Evolutionary conservation across 2,888 invertebrate genomes (phyloP), one percentile per base, ranked within the genome.

Genomic region (Morpho helenor): DNA sequence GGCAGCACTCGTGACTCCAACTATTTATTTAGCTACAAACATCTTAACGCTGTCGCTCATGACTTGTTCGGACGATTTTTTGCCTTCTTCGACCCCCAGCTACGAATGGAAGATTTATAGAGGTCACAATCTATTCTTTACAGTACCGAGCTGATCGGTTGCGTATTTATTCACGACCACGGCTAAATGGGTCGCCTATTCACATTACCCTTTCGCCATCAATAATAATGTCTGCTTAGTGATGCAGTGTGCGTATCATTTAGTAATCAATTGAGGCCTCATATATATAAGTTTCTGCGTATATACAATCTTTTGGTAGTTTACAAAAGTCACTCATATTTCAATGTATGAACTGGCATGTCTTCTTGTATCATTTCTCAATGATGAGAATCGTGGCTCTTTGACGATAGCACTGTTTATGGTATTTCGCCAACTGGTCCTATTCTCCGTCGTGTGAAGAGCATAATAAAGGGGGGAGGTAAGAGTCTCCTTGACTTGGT

Each of bases 71-170:
- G 46, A 60, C 51, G 51, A 46, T 46, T 67, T 69, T 69, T 72
- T 72, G 74, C 72, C 73, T 75, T 69, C 68, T 71, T 72, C 75
- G 79, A 79, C 74, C 79, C 74, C 71, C 61, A 69, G 66, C 69
- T 74, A 75, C 75, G 75, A 77, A 80, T 72, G 70, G 68, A 74
- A 80, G 83, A 84, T 85, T 84, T 84, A 85, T 84, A 70, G 80
- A 71, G 83, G 83, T 80, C 79, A 72, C 72, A 68, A 72, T 74
- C 71, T 70, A 77, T 77, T 79, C 77, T 76, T 74, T 75, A 73
- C 71, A 75, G 61, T 57, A 56, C 51, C 72, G 74, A 64, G 68
- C 63, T 68, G 73, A 73, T 73, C 71, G 70, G 68, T 65, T 66
- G 65, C 64, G 68, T 69, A 69, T 70, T 70, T 71, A 72, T 72